Base-by-base conservation (phyloP, 2,113 vertebrate genomes). In the Aphyosemion australe region DNA sequence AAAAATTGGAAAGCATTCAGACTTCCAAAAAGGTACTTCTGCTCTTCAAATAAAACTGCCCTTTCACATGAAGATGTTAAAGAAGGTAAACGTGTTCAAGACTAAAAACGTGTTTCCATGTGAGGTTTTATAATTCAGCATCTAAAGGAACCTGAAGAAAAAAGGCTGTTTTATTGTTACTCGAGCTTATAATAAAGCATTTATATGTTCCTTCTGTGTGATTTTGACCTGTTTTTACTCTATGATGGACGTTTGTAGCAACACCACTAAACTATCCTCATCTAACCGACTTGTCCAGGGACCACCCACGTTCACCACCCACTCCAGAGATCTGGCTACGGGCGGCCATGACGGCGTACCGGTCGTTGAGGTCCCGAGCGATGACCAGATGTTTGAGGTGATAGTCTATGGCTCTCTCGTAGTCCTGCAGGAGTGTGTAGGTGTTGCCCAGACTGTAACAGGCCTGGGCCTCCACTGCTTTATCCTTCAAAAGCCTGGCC, bases 401-500 rank as follows among this genome's bases (percentile, higher is more conserved):
- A 84, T 96, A 99, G 70, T 99, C 97, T 37, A 98, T 96, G 64
- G 97, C 96, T 83, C 93, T 94, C 82, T 96, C 94, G 15, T 96
- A 99, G 90, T 99, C 97, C 52, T 97, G 96, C 18, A 99, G 93
- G 34, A 99, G 89, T 2, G 97, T 99, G 84, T 96, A 95, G 0
- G 96, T 98, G 92, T 99, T 99, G 1, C 97, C 97, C 43, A 99
- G 93, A 61, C 96, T 99, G 85, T 98, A 99, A 71, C 96, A 99
- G 72, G 96, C 95, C 88, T 99, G 97, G 0, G 97, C 97, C 87
- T 99, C 97, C 58, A 98, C 95, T 0, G 96, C 96, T 70, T 94
- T 87, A 85, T 99, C 97, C 84, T 95, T 94, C 67, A 98, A 89
- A 86, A 96, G 95, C 46, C 95, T 90, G 26, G 97, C 95, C 87